These are phyloP conservation scores for Dermatemys mawii DNA, from an alignment of 2,113 vertebrate species.

Conservation along the genomic window DNA sequence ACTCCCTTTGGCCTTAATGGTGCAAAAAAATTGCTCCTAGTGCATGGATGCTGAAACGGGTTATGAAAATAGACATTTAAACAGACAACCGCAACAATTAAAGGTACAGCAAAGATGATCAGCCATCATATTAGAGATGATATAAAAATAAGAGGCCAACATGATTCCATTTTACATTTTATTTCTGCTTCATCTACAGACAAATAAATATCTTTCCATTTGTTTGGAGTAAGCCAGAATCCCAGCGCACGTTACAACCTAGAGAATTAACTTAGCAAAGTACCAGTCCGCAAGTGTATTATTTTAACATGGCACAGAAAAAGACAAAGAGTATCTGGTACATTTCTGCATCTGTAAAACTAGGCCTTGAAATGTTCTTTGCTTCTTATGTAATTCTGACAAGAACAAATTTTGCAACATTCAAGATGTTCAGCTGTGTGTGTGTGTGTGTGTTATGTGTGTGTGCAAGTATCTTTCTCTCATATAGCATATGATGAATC, in stretches of 20 bases:
- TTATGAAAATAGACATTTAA: background rate
- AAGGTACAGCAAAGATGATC: background rate
- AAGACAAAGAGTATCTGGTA: background rate
- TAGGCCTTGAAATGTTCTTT: background rate
- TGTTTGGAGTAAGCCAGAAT: slow-evolving; percentile 5
- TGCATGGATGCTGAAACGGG: background rate
- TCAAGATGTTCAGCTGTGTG: background rate
- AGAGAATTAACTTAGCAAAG: slow-evolving; percentile 30
- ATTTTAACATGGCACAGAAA: background rate
- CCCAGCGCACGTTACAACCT: background rate
- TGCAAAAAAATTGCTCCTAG: background rate
- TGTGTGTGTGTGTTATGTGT: too few species aligned
- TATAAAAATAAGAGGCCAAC: background rate
- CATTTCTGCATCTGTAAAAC: background rate
- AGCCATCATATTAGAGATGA: background rate
- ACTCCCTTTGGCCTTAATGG: slow-evolving; percentile 23
- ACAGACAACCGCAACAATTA: background rate
- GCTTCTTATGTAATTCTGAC: background rate
- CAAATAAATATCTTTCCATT: background rate
- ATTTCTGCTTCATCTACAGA: background rate
- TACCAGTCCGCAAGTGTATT: background rate
- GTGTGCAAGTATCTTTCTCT: background rate
- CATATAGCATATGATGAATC: slow-evolving; percentile 54
- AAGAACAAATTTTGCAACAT: accelerated
- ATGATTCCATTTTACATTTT: background rate